Conservation (phyloP, 2,113 vertebrate genomes). For the Axis porcinus region DNA sequence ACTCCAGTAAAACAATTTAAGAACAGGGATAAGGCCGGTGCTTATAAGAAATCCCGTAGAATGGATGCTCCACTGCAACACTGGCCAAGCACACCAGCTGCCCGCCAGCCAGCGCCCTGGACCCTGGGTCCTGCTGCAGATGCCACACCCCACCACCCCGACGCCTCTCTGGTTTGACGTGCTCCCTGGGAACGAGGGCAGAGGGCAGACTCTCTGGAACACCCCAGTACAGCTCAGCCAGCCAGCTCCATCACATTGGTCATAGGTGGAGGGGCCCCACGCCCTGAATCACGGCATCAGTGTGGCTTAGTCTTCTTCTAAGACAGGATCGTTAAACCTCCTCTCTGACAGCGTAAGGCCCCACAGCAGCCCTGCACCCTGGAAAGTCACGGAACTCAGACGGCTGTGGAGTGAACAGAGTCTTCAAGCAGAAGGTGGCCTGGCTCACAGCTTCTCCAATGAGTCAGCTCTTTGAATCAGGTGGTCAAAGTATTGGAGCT, state of each 20-base stretch:
- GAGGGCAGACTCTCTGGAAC: not conserved
- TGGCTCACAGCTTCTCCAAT: too few relatives aligned
- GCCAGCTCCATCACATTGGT: rapidly evolving
- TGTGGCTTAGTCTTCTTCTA: not conserved
- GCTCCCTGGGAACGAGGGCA: not conserved
- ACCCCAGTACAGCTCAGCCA: not conserved
- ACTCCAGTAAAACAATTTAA: too few relatives aligned
- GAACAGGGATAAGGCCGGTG: not conserved
- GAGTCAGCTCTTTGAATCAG: not conserved
- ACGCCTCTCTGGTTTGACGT: not conserved
- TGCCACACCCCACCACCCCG: not conserved
- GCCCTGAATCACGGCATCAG: not conserved
- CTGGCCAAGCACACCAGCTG: rapidly evolving
- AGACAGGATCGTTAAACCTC: too few relatives aligned
- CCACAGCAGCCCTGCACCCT: not conserved
- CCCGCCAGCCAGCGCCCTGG: rapidly evolving
- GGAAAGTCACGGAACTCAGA: too few relatives aligned
- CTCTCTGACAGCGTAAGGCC: not conserved
- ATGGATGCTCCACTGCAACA: rapidly evolving
- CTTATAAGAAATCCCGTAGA: not conserved
- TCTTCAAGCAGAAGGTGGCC: rapidly evolving
- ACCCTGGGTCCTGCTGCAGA: not conserved
- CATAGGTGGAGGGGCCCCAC: rapidly evolving
- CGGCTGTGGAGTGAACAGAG: not conserved
- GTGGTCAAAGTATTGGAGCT: not conserved